These are phyloP conservation scores for Labeo calbasu DNA, from an alignment of 2,797 vertebrate genomes.

Conservation along the genomic window DNA sequence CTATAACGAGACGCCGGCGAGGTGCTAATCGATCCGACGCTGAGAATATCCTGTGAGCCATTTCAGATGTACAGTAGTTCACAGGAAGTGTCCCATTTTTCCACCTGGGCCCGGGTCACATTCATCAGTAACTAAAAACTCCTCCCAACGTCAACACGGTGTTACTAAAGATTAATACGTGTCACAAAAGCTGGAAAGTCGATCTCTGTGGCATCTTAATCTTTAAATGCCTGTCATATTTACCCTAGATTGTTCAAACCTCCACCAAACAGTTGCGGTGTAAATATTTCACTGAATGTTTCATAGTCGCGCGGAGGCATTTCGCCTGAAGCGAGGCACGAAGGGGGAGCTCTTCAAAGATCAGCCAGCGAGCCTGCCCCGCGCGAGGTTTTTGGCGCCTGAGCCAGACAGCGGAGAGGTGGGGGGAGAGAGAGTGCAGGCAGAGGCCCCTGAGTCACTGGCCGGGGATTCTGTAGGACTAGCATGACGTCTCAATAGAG, in stretches of 20 bases:
- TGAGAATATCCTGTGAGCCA: conserved; percentile 12
- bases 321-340: conserved; percentile 67
- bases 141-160: conserved; percentile 13
- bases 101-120: conserved; percentile 19
- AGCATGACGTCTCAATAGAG: conserved; percentile 72
- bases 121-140: conserved; percentile 39
- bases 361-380: conserved; percentile 30
- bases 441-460: conserved; percentile 53
- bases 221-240: background rate
- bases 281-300: background rate
- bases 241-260: background rate
- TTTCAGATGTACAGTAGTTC: conserved; percentile 42
- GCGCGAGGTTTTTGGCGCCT: conserved; percentile 63
- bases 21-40: background rate
- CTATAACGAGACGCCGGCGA: background rate
- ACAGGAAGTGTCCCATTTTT: conserved; percentile 32
- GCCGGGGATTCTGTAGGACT: conserved; percentile 47
- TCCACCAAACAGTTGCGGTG: background rate
- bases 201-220: conserved; percentile 3
- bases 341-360: conserved; percentile 21
- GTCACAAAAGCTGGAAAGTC: conserved; percentile 7
- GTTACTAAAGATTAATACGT: conserved; percentile 46
- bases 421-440: conserved; percentile 55
- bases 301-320: background rate
- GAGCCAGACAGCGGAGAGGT: conserved; percentile 34